phyloP scores from a whole-genome alignment of 2,888 invertebrate genomes.

The Orthosia incerta region DNA sequence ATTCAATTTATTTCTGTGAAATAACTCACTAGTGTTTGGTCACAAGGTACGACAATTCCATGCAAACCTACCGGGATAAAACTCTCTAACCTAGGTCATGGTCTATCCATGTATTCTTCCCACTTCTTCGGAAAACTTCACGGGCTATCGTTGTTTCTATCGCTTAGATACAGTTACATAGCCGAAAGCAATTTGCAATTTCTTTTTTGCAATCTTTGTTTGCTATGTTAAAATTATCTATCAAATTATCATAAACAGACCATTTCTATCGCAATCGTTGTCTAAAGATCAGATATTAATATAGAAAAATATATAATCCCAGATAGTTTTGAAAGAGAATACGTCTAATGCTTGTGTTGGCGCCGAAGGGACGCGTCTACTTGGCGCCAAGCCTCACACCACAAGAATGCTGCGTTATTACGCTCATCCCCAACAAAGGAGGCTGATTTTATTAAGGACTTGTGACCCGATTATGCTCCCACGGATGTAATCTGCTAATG shows the following conservation, averaged over 20 bases:
- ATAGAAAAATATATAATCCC: constrained; percentile 29
- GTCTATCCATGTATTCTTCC: too few relatives aligned
- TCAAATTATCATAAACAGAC: neutral
- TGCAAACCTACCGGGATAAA: too few relatives aligned
- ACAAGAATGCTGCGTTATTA: constrained; percentile 55
- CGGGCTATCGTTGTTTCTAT: too few relatives aligned
- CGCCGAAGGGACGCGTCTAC: constrained; percentile 78
- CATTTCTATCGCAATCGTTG: constrained; percentile 2
- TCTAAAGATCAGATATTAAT: constrained; percentile 13
- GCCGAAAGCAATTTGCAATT: too few relatives aligned
- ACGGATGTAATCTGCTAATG: neutral
- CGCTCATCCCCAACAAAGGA: constrained; percentile 57
- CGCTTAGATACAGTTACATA: too few relatives aligned
- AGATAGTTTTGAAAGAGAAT: constrained; percentile 65
- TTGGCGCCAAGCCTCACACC: constrained; percentile 71
- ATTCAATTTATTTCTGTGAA: too few relatives aligned
- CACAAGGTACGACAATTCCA: too few relatives aligned
- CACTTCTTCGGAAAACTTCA: too few relatives aligned
- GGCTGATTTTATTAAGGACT: constrained; percentile 58
- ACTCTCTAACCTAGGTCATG: too few relatives aligned
- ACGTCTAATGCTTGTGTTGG: constrained; percentile 67
- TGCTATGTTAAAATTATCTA: neutral
- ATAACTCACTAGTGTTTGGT: too few relatives aligned
- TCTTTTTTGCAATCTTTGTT: neutral
- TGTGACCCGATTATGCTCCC: neutral